Base-by-base conservation (phyloP, 2,888 invertebrate genomes). In the Candidula unifasciata region DNA sequence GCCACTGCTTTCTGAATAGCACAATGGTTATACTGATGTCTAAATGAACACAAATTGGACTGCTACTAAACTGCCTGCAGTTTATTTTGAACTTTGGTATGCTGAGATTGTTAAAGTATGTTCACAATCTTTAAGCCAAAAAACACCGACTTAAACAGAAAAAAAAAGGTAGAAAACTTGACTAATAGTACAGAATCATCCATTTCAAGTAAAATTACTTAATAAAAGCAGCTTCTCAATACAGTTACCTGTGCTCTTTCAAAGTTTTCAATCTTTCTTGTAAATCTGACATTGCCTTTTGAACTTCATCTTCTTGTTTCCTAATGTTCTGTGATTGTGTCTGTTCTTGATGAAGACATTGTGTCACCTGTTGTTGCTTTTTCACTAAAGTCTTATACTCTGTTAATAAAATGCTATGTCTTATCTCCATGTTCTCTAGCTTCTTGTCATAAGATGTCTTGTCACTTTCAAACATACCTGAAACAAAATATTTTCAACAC, bases 241-340 rank as follows among this genome's bases (percentile, higher is more conserved):
- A 37, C 37, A 52, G 3, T 35, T 33, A 85, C 85, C 85, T 85
- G 24, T 81, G 85, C 24, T 68, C 69, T n/a, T 57, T 37, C 33
- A 85, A 57, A 24, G 60, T 77, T 30, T 30, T 69, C 30, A 82
- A 37, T 64, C 78, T 81, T 6, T 77, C 81, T 18, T 85, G 85
- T 21, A 85, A 69, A 27, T 85, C 78, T 35, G 18, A 33, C 30
- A 85, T 81, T 18, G 81, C 52, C 18, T 60, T 77, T 35, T 71
- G 57, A n/a, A 81, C 44, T 85, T 85, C 85, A 18, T 81, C 77
- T 60, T 85, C 85, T 44, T 85, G 85, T 44, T 27, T 81, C n/a
- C 16, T 44, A 30, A 85, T 76, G 57, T 77, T 85, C 35, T 77
- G 68, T 52, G 44, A 52, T 69, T 85, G 85, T 44, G 68, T 54